A percentile compares a stretch with the other conserved stretches of the same genome.
Evolutionary conservation across 2,113 vertebrate species (phyloP).

Genomic region (Lophura nycthemera): DNA sequence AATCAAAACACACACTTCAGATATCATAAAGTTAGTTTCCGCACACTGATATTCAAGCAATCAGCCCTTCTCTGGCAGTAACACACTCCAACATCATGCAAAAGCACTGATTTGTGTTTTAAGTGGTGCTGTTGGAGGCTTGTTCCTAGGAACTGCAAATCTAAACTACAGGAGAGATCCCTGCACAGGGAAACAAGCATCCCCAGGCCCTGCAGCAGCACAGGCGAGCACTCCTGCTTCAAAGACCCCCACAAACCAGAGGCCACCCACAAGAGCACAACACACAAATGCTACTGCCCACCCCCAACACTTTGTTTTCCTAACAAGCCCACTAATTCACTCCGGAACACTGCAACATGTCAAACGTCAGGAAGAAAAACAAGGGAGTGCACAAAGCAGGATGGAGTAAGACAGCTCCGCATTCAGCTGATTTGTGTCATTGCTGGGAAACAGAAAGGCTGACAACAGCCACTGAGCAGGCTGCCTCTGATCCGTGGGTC

Average conservation of each 20-base stretch:
- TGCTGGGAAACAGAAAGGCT: neutral
- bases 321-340: neutral
- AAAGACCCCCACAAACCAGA: conserved; percentile 17
- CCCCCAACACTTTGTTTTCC: conserved; percentile 1
- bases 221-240: neutral
- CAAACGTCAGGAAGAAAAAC: neutral
- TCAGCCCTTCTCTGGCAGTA: neutral
- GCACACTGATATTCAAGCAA: neutral
- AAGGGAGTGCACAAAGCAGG: neutral
- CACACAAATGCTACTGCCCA: conserved; percentile 1
- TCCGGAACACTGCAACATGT: neutral
- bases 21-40: neutral
- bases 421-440: neutral
- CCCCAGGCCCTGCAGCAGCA: neutral
- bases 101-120: neutral
- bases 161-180: neutral
- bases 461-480: neutral
- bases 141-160: neutral
- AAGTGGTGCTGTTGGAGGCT: neutral
- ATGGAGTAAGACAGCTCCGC: neutral
- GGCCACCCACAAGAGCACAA: conserved; percentile 43
- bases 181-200: neutral
- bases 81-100: neutral
- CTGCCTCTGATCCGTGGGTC: rapidly evolving
- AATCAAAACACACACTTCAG: conserved; percentile 23